Conservation (phyloP, 2,113 vertebrate species). For the Bolborhynchus lineola region DNA sequence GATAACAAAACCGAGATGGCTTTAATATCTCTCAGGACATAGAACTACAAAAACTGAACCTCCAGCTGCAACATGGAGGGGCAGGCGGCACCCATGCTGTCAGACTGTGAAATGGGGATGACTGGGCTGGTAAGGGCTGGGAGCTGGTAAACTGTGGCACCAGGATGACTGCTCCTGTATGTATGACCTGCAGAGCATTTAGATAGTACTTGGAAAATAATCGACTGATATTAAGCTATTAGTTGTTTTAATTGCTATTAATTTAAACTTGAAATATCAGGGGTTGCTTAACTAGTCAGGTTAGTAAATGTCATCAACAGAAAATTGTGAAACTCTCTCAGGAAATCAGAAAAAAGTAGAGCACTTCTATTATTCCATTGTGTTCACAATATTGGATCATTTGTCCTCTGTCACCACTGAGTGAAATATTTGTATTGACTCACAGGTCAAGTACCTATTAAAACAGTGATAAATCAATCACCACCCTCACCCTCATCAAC, state of each 20-base stretch:
- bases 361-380: not conserved
- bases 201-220: not conserved
- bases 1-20: not conserved
- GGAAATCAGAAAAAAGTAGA: slow-evolving; percentile 10
- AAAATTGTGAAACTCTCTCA: not conserved
- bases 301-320: not conserved
- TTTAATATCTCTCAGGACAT: not conserved
- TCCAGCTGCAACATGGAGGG: not conserved
- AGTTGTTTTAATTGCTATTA: not conserved
- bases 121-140: not conserved
- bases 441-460: slow-evolving; percentile 69
- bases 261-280: not conserved
- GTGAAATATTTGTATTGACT: slow-evolving; percentile 71
- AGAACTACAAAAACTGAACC: not conserved
- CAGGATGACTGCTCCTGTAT: not conserved
- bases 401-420: slow-evolving; percentile 41
- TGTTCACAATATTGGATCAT: slow-evolving; percentile 53
- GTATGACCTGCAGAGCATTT: not conserved
- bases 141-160: not conserved
- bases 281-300: not conserved
- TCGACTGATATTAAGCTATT: not conserved
- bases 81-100: not conserved
- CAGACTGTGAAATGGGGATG: not conserved
- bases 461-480: slow-evolving; percentile 67
- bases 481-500: not conserved